phyloP scores from a whole-genome alignment of 2,797 vertebrate genomes.

The Spinus olivaceus region DNA sequence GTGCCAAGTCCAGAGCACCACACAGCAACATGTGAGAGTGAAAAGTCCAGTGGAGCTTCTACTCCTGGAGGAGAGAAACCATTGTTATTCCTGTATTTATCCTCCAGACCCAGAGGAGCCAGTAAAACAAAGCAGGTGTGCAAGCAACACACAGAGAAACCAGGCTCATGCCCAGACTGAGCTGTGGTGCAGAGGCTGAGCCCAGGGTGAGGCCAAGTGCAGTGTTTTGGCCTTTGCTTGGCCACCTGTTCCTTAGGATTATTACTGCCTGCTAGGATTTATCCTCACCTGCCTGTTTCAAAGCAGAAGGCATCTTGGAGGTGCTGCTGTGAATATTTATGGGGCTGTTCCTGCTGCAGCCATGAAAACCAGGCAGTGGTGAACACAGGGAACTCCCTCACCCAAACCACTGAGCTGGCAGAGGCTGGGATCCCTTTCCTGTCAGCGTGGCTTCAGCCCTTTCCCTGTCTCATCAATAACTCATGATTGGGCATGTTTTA shows the following conservation, averaged over 20 bases:
- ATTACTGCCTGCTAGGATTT: neutral
- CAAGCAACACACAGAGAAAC: neutral
- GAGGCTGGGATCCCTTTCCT: neutral
- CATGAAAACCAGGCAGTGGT: neutral
- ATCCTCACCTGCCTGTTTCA: neutral
- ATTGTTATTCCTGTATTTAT: neutral
- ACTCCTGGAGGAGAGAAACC: neutral
- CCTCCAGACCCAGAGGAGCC: neutral
- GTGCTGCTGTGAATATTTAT: neutral
- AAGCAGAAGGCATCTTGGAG: neutral
- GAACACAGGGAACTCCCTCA: neutral
- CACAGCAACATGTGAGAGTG: rapidly evolving
- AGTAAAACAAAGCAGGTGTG: neutral
- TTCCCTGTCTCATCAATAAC: neutral
- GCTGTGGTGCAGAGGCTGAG: neutral
- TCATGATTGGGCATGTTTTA: conserved; percentile 12
- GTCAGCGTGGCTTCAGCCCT: neutral
- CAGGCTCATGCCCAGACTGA: neutral
- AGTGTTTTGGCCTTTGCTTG: rapidly evolving
- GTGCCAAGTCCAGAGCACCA: rapidly evolving
- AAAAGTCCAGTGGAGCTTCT: neutral
- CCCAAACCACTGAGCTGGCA: neutral
- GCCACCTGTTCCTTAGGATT: neutral
- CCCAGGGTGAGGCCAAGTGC: rapidly evolving
- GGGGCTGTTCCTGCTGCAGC: neutral